Conservation (phyloP, 2,113 vertebrate species). For the Megalops atlanticus region DNA sequence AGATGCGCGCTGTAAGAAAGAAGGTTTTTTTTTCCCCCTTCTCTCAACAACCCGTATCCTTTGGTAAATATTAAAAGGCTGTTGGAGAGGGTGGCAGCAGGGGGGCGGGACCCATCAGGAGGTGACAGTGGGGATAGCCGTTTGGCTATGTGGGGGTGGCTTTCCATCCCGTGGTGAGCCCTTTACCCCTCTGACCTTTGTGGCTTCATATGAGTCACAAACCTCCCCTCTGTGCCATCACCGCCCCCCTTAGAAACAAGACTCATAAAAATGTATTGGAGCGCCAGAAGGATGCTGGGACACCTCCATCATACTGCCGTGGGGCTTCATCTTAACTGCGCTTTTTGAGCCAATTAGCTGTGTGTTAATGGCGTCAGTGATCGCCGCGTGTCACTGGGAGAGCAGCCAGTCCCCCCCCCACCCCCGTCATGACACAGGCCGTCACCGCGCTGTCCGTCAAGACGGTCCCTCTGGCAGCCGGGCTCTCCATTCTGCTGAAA, state of each 20-base stretch:
- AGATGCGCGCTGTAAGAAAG: constrained; percentile 18
- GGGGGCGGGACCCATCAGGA: constrained; percentile 29
- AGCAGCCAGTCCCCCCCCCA: too few species aligned
- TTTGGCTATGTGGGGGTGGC: constrained; percentile 8
- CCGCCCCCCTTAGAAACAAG: too few species aligned
- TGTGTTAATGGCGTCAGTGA: too few species aligned
- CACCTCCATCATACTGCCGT: too few species aligned
- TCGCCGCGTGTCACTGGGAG: too few species aligned
- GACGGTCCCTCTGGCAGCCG: constrained; percentile 13
- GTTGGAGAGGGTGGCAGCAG: constrained; percentile 46
- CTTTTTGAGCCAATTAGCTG: too few species aligned
- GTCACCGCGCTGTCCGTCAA: too few species aligned
- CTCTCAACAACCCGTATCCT: constrained; percentile 36
- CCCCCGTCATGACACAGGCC: too few species aligned
- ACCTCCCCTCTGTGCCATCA: too few species aligned
- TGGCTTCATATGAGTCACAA: constrained; percentile 12
- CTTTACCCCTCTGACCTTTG: constrained; percentile 42
- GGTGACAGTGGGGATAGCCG: constrained; percentile 14
- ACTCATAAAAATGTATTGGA: too few species aligned
- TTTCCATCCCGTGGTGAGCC: constrained; percentile 29
- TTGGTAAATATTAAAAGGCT: constrained; percentile 46
- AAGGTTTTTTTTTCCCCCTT: constrained; percentile 27
- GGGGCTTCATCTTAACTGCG: too few species aligned
- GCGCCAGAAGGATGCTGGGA: too few species aligned
- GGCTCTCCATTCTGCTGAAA: constrained; percentile 14